Evolutionary conservation across 2,113 vertebrate genomes (phyloP).

Genomic region (Bolborhynchus lineola): DNA sequence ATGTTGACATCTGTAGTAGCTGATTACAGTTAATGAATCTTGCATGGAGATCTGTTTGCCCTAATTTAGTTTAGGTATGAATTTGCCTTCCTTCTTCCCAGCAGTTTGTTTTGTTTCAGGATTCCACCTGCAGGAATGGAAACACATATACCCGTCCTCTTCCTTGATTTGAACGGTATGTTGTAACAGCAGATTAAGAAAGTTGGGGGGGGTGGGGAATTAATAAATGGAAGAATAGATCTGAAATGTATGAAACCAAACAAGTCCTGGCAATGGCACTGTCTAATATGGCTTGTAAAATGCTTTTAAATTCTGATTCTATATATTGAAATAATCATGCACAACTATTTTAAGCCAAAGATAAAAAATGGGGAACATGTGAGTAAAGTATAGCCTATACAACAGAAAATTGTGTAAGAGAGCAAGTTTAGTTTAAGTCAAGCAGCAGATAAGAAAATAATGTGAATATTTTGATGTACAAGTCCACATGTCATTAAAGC

Average conservation of each 20-base stretch:
- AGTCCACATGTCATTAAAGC: neutral
- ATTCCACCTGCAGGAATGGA: constrained; percentile 92
- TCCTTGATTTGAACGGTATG: constrained; percentile 95
- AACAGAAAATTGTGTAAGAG: neutral
- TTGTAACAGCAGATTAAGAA: neutral
- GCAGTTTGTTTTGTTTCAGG: constrained; percentile 76
- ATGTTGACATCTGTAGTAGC: neutral
- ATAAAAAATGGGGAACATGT: neutral
- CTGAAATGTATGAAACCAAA: neutral
- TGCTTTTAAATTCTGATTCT: neutral
- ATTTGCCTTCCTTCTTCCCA: constrained; percentile 1
- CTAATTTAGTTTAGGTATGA: neutral
- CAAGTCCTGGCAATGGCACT: neutral
- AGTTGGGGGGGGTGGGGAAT: neutral
- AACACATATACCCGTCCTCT: constrained; percentile 93
- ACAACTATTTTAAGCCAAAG: neutral
- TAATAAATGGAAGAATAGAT: neutral
- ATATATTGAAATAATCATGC: neutral
- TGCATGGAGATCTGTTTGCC: neutral
- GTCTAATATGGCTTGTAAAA: neutral
- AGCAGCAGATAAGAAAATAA: neutral
- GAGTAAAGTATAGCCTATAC: neutral
- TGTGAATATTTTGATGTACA: neutral
- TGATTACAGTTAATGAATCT: neutral
- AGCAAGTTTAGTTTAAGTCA: neutral